Evolutionary conservation across 2,113 vertebrate species (phyloP), one percentile per base, ranked within the genome.

Genomic region (Vulpes ferrilata): DNA sequence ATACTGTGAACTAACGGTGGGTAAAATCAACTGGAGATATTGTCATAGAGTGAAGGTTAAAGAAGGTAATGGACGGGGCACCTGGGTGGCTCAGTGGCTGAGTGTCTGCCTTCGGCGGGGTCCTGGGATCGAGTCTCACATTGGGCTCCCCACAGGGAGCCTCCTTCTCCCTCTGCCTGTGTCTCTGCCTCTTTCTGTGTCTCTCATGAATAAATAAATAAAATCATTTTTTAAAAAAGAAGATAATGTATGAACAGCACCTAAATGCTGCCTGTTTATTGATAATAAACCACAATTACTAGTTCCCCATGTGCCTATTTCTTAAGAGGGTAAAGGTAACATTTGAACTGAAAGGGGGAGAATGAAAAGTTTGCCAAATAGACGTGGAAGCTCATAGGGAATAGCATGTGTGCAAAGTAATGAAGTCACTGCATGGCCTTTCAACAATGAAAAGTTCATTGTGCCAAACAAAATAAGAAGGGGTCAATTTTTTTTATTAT

Each of bases 311-410:
- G 60, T 11, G 64, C 57, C 85, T 71, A 64, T 86, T 90, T 90
- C 74, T 90, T 86, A 86, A 95, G n/a, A 79, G 57, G 30, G 16
- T 92, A 64, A 83, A 93, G 60, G 48, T 87, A 43, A 51, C 82
- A 51, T 74, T 86, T 94, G 53, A 88, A 65, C 80, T 76, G 20
- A 88, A 43, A 90, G 9, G n/a, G 67, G 59, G 67, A 78, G 38
- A 94, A 88, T 69, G n/a, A 43, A 35, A 32, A 83, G 78, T 90
- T 85, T 95, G 90, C 60, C 83, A 92, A 71, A 83, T 10, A 90
- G n/a, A 81, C 19, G 11, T 59, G 51, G 83, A 88, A 95, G 53
- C 7, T 59, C 59, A 81, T 7, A 62, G 13, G 80, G 71, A 93
- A 93, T 13, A 32, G 32, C 43, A 59, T 38, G 65, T 53, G 20